Base-by-base conservation (phyloP, 2,797 vertebrate species). In the Falco biarmicus region DNA sequence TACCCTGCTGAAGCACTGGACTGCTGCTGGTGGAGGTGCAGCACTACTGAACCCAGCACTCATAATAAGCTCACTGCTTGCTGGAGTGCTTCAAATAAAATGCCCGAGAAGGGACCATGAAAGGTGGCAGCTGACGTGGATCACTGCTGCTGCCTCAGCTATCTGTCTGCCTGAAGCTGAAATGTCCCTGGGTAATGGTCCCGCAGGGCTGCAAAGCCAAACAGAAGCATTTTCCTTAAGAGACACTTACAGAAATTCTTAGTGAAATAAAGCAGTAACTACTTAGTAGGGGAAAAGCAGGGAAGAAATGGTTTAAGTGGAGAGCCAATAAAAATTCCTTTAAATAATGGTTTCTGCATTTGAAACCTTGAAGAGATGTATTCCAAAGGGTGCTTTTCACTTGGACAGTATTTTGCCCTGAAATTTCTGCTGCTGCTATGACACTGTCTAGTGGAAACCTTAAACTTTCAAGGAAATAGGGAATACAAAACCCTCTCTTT, bases 101-200 rank as follows among this genome's bases (percentile, higher is more conserved):
- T 0, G 0, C 8, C 11, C 1, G 4, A 88, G 51, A 39, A 51
- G 25, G 32, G 45, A 26, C 6, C 60, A 70, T 0, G 0, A 32
- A 51, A 61, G 43, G 51, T 1, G 26, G 71, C 32, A 93, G 48
- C 64, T 80, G 64, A n/a, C 41, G 51, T 4, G 13, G 51, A 70
- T 34, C 21, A 8, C 48, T 50, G 80, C 48, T 81, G 83, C 60
- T 64, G 76, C 64, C 92, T 37, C 71, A 70, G 47, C 32, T 39
- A 5, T 20, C 37, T 11, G 7, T 31, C 85, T 63, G 60, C 57
- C 90, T 73, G 64, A 68, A 85, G 50, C 45, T 26, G 48, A 84
- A 48, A 39, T 19, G 5, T 14, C 37, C 43, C 69, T 10, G 8
- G 11, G 6, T 13, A 60, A 56, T 1, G 6, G 45, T 7, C 43